These are phyloP conservation scores for Synanceia verrucosa DNA, from an alignment of 2,797 vertebrate species.

Conservation along the genomic window DNA sequence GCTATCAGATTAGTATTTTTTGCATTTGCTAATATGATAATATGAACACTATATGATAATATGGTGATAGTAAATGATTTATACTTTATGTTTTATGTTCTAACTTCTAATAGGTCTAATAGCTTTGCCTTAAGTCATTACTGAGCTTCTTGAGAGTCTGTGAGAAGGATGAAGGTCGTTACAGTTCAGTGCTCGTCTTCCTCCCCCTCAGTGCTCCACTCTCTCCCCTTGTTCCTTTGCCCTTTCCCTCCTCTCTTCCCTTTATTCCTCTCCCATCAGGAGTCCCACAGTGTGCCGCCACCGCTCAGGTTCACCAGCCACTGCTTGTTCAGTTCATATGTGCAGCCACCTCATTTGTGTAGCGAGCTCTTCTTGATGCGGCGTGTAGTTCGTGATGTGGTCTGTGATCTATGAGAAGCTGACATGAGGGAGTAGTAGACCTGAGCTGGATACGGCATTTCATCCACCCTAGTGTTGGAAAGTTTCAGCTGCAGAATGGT, in stretches of 20 bases:
- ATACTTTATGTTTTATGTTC: neutral
- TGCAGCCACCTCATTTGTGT: constrained; percentile 27
- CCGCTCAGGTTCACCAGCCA: constrained; percentile 22
- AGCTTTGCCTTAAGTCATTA: constrained; percentile 10
- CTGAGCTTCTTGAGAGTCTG: constrained; percentile 13
- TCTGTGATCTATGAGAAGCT: neutral
- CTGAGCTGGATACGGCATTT: neutral
- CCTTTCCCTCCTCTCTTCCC: constrained; percentile 8
- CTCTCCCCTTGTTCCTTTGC: constrained; percentile 4
- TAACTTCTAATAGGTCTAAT: neutral
- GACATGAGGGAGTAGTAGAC: neutral
- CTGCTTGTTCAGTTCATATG: neutral
- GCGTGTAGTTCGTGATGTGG: neutral
- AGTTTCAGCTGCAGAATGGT: constrained; percentile 34
- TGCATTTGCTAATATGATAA: neutral
- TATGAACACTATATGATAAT: too few species aligned
- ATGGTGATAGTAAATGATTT: neutral
- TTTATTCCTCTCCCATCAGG: constrained; percentile 24
- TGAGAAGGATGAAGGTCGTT: constrained; percentile 24
- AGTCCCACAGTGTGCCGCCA: constrained; percentile 24
- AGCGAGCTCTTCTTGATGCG: constrained; percentile 7
- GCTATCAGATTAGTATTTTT: neutral
- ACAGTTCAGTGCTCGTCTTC: constrained; percentile 33
- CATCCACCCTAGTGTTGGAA: constrained; percentile 4
- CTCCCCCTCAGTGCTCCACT: neutral